Conservation (phyloP, 2,113 vertebrate species). For the Colius striatus region DNA sequence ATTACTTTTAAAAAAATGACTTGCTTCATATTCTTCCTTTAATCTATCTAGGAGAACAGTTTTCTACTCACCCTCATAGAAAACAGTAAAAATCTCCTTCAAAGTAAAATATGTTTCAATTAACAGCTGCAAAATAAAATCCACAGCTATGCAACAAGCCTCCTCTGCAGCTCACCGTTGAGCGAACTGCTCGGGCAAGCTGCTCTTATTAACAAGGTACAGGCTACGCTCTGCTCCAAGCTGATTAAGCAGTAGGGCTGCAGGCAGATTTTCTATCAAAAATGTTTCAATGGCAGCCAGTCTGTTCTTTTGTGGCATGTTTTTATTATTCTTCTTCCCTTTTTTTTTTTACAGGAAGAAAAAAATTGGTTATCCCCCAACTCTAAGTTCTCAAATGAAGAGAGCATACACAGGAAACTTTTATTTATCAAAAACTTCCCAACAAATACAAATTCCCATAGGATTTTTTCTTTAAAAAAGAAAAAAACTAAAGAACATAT, state of each 20-base stretch:
- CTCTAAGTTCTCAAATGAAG: neutral
- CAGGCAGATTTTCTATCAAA: slow-evolving; percentile 56
- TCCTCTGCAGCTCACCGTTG: slow-evolving; percentile 27
- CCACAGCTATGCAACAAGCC: slow-evolving; percentile 23
- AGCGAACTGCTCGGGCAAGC: slow-evolving; percentile 9
- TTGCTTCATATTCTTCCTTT: slow-evolving; percentile 25
- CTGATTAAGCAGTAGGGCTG: slow-evolving; percentile 52
- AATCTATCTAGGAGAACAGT: slow-evolving; percentile 20
- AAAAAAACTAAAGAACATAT: neutral
- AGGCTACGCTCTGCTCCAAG: slow-evolving; percentile 32
- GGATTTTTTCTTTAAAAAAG: neutral
- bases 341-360: neutral
- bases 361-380: neutral
- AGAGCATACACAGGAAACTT: neutral
- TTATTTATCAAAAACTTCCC: neutral
- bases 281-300: slow-evolving; percentile 21
- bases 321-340: neutral
- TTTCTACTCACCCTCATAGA: slow-evolving; percentile 44
- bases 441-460: neutral
- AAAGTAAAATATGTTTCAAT: slow-evolving; percentile 66
- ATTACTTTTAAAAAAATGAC: slow-evolving; percentile 13
- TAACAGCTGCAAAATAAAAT: slow-evolving; percentile 61
- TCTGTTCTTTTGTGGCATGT: neutral
- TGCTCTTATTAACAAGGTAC: slow-evolving; percentile 61
- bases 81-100: slow-evolving; percentile 52